Percentiles rank a stretch among this genome's conserved stretches.
phyloP scores from a whole-genome alignment of 2,888 invertebrate genomes.

The Amphimallon solstitiale region DNA sequence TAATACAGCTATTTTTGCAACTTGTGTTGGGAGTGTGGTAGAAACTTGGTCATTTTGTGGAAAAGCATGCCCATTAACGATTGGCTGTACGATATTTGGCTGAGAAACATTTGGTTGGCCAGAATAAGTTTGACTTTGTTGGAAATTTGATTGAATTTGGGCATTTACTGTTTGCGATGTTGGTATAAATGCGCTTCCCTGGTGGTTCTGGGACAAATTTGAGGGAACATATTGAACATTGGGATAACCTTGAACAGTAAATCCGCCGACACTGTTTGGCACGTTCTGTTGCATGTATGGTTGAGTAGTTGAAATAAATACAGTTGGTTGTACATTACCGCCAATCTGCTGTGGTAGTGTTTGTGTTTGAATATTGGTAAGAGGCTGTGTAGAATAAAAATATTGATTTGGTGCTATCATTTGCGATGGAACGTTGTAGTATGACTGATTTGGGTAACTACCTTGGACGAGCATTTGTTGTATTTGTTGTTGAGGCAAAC shows the following conservation, averaged over 20 bases:
- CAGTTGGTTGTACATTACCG: constrained; percentile 52
- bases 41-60: constrained; percentile 48
- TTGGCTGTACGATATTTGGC: constrained; percentile 50
- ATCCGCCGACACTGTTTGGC: constrained; percentile 53
- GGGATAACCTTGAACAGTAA: constrained; percentile 48
- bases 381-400: constrained; percentile 58
- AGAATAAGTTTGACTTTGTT: constrained; percentile 61
- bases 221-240: constrained; percentile 61
- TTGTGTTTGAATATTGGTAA: constrained; percentile 57
- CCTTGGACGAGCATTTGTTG: constrained; percentile 62
- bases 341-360: constrained; percentile 56
- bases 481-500: constrained; percentile 64
- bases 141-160: constrained; percentile 51
- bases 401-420: constrained; percentile 60
- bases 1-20: constrained; percentile 57
- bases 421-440: constrained; percentile 57
- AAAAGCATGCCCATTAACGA: constrained; percentile 60
- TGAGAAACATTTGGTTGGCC: constrained; percentile 55
- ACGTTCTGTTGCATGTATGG: constrained; percentile 56
- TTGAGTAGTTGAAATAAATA: constrained; percentile 56
- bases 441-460: constrained; percentile 44
- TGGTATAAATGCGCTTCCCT: constrained; percentile 60
- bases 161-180: constrained; percentile 56
- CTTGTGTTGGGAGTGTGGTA: constrained; percentile 56
- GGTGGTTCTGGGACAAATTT: constrained; percentile 58